phyloP scores from a whole-genome alignment of 2,797 vertebrate genomes.

The Fistularia commersonii region DNA sequence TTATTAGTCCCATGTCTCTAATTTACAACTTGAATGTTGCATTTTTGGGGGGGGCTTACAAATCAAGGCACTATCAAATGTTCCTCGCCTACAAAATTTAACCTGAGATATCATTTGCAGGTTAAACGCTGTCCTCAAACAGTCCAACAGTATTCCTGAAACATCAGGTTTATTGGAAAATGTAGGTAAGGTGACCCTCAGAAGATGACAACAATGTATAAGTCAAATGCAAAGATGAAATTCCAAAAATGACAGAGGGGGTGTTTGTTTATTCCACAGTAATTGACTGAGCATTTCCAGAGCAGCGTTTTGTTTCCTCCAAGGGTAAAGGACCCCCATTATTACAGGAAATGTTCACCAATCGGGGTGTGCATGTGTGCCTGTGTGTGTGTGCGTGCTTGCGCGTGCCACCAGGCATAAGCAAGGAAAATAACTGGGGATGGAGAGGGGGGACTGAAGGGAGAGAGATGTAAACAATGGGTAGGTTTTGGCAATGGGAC shows the following conservation, averaged over 20 bases:
- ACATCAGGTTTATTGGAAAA: neutral
- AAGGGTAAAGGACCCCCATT: slow-evolving; percentile 65
- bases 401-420: slow-evolving; percentile 18
- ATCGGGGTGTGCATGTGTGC: slow-evolving; percentile 40
- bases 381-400: too few species aligned
- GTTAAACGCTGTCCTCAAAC: too few species aligned
- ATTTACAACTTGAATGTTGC: too few species aligned
- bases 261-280: slow-evolving; percentile 50
- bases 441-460: slow-evolving; percentile 19
- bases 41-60: too few species aligned
- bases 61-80: too few species aligned
- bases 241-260: slow-evolving; percentile 42
- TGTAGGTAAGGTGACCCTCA: slow-evolving; percentile 29
- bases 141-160: neutral
- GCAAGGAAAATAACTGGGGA: slow-evolving; percentile 36
- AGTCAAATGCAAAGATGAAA: slow-evolving; percentile 36
- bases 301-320: slow-evolving; percentile 61
- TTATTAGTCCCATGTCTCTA: too few species aligned
- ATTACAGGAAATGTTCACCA: slow-evolving; percentile 48
- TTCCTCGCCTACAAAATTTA: too few species aligned
- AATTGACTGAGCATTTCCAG: slow-evolving; percentile 64
- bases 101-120: too few species aligned
- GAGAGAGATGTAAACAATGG: slow-evolving; percentile 46
- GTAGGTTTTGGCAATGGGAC: slow-evolving; percentile 45
- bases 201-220: slow-evolving; percentile 38